A percentile compares a stretch with the other conserved stretches of the same genome.
Conservation (phyloP, 2,113 vertebrate species). For the Petrocephalus microphthalmus region DNA sequence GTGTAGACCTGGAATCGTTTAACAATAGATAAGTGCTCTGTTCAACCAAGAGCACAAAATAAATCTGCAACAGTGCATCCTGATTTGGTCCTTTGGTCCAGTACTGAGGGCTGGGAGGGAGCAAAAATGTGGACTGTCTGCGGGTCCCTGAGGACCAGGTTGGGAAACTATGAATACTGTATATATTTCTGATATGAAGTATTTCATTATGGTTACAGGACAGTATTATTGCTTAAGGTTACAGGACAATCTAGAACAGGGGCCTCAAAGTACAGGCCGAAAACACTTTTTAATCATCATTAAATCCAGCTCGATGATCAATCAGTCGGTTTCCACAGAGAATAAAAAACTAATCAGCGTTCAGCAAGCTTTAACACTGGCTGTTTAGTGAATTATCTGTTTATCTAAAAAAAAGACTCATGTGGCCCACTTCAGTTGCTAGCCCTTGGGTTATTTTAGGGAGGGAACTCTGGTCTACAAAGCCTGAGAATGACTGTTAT, state of each 20-base stretch:
- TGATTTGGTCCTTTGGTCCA: background rate
- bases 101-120: background rate
- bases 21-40: background rate
- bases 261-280: background rate
- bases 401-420: background rate
- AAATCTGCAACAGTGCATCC: background rate
- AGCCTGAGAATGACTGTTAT: background rate
- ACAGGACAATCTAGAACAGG: background rate
- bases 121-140: background rate
- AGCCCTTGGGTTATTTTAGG: background rate
- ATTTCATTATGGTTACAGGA: background rate
- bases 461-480: background rate
- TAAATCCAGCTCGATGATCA: background rate
- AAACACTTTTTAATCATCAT: background rate
- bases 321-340: background rate
- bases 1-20: slow-evolving; percentile 82
- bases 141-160: background rate
- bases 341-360: background rate
- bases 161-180: background rate
- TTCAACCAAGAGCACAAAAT: background rate
- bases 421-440: background rate
- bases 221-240: background rate
- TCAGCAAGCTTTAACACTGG: background rate
- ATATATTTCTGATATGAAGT: background rate
- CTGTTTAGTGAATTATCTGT: background rate